Evolutionary conservation across 1,140 invertebrate genomes (phyloP), one percentile per base, ranked within the genome.

Genomic region (Bombus affinis): DNA sequence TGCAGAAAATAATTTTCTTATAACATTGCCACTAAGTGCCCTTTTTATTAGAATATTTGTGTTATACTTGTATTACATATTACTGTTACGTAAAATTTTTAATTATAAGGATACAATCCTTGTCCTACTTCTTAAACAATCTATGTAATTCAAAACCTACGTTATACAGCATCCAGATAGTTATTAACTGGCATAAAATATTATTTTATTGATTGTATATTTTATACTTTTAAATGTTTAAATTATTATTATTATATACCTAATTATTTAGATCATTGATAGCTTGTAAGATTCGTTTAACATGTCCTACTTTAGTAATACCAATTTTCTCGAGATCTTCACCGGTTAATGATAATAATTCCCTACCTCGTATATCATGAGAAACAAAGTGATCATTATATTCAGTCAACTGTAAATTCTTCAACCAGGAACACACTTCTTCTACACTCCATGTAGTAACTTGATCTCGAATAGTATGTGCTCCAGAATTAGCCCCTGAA

Each of bases 251-350:
- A 35, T 53, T 22, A 53, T 75, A 66, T 76, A 57, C n/a, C 93
- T 91, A 95, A 89, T 93, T 95, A 83, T 96, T 96, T 18, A 99
- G 95, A 94, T 99, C 98, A 93, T 98, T 98, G 80, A 99, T 98
- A 28, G 97, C 98, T 94, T 98, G 98, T 83, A 99, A 96, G 85
- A 99, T 98, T 87, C 98, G 96, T 94, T 99, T 99, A 5, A 99
- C 97, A 93, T 99, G 98, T 10, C 98, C 98, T 57, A 99, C 96
- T 95, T 99, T 99, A 4, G 97, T 97, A 42, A 99, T 97, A 39
- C 98, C 98, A 25, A 99, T 95, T 89, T 99, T 98, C 93, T 98
- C 97, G 0, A 98, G 95, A 94, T 98, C 98, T 32, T n/a, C n/a
- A n/a, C n/a, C n/a, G 8, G 98, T 98, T 72, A 99, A 95, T 18